Conservation (phyloP, 1,140 invertebrate species). For the Bombus balteatus region DNA sequence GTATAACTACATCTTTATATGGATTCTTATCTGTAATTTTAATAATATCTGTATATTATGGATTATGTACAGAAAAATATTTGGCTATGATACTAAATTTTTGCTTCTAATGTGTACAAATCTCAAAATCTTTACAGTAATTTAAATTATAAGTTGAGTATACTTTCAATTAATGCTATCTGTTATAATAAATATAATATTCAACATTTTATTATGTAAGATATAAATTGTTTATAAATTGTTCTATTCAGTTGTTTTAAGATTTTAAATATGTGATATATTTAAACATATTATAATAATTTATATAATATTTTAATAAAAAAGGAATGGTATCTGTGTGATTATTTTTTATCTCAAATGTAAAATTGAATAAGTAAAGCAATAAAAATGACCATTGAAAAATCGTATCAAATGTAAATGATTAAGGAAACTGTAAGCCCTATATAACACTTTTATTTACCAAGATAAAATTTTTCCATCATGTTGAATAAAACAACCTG, state of each 20-base stretch:
- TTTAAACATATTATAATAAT: background rate
- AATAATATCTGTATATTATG: constrained; percentile 8
- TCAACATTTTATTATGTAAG: background rate
- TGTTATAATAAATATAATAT: background rate
- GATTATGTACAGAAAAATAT: constrained; percentile 24
- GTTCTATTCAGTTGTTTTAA: background rate
- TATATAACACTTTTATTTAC: constrained; percentile 82
- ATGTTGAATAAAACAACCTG: constrained; percentile 90
- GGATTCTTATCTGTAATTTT: constrained; percentile 42
- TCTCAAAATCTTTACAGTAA: background rate
- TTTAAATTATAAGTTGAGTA: background rate
- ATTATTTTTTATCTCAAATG: background rate
- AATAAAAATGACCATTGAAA: background rate
- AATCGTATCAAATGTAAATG: background rate
- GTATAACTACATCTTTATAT: constrained; percentile 29
- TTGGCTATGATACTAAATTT: background rate
- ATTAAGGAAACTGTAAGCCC: background rate
- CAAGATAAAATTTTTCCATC: constrained; percentile 89
- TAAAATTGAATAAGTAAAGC: constrained; percentile 8
- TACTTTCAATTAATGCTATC: background rate
- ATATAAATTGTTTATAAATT: background rate
- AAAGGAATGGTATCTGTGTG: background rate
- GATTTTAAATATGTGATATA: background rate
- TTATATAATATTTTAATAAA: background rate
- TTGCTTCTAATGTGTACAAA: background rate